Conservation (phyloP, 2,888 invertebrate species). For the Machimus rusticus region DNA sequence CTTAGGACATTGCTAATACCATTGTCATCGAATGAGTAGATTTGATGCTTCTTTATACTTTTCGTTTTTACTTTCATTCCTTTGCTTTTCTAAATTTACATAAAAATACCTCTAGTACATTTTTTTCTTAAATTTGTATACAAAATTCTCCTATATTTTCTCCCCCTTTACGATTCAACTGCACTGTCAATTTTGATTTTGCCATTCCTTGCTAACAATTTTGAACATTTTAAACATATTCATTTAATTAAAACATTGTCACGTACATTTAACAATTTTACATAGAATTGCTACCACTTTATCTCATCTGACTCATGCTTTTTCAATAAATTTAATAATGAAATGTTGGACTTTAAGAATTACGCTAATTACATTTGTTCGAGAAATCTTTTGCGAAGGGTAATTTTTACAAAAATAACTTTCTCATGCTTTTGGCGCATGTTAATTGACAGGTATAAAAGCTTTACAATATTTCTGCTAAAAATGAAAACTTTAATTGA, state of each 20-base stretch:
- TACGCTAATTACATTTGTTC: neutral
- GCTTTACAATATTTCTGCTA: neutral
- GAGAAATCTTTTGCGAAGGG: neutral
- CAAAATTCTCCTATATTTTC: neutral
- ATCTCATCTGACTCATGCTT: neutral
- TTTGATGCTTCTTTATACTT: neutral
- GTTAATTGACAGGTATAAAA: neutral
- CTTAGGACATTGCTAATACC: neutral
- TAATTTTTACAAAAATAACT: neutral
- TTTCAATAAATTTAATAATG: neutral
- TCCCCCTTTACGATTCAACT: neutral
- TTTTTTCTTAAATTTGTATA: neutral
- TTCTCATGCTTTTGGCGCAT: neutral
- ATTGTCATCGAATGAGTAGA: neutral
- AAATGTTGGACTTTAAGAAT: neutral
- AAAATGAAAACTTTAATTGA: neutral
- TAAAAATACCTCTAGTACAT: neutral
- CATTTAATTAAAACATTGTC: neutral
- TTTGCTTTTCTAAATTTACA: neutral
- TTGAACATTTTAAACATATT: neutral
- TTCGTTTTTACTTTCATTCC: neutral
- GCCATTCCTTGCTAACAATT: neutral
- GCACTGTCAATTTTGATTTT: conserved; percentile 15
- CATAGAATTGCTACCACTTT: neutral
- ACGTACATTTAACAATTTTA: neutral